Evolutionary conservation across 2,113 vertebrate species (phyloP), one percentile per base, ranked within the genome.

Genomic region (Calyptommatus sinebrachiatus): DNA sequence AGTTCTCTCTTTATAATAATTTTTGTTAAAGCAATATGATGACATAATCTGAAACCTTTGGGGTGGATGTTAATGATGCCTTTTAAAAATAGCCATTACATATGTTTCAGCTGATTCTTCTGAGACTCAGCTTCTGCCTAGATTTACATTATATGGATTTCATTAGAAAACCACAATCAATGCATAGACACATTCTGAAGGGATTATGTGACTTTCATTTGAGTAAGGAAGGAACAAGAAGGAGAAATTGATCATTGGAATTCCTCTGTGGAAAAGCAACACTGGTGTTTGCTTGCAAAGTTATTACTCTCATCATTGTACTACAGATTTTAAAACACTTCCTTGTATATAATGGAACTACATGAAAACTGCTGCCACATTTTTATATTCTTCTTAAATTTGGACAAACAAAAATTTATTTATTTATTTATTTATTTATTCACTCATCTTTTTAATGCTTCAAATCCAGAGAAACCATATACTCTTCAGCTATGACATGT

Each of bases 111-210:
- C 20, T 69, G 68, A 1, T 18, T 41, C 0, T 0, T 65, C 65
- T 79, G 86, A 88, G 46, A 88, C 86, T 80, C 79, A 82, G 35
- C 71, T 74, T 41, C 83, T 78, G 77, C 45, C 65, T 46, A 79
- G 50, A 69, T 78, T 31, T 0, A 81, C 74, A 74, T 85, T 71
- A 62, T 24, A 80, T 84, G 53, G 71, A 20, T 60, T 82, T 84
- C 53, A 71, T 82, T 85, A 78, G n/a, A 73, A 74, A 71, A 88
- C 77, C 48, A 68, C 71, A 28, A 72, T 82, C 84, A 88, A 74
- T 53, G 66, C 76, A 67, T 74, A 73, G 62, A 65, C 28, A 0
- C 8, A 78, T 85, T 87, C 85, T 87, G 82, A 87, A 88, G 84
- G 86, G 83, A 84, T 80, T 89, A 85, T 82, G 78, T 0, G 35